A percentile compares a stretch with the other conserved stretches of the same genome.
phyloP scores from a whole-genome alignment of 1,140 invertebrate genomes.

The Drosophila punjabiensis region DNA sequence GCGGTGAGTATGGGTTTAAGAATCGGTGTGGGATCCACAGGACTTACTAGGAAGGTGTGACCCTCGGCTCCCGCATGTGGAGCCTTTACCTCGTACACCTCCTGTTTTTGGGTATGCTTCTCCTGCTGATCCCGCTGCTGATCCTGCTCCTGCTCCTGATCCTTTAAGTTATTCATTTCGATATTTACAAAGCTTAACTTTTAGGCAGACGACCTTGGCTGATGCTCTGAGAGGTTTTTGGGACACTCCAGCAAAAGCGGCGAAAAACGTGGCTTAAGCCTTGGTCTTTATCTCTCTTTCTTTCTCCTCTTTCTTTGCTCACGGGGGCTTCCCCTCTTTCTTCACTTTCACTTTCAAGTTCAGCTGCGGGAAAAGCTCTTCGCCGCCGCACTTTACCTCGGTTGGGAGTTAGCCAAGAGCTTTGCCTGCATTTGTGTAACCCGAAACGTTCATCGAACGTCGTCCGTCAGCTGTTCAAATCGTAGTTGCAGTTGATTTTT shows the following conservation, averaged over 20 bases:
- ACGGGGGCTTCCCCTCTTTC: conserved; percentile 18
- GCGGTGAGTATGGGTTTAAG: conserved; percentile 57
- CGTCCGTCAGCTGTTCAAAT: conserved; percentile 66
- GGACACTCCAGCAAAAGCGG: conserved; percentile 79
- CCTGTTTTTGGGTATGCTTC: conserved; percentile 9
- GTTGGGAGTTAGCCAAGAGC: conserved; percentile 30
- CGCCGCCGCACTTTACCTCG: conserved; percentile 47
- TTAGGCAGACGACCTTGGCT: conserved; percentile 41
- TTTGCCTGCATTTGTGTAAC: conserved; percentile 63
- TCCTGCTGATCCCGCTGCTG: conserved; percentile 31
- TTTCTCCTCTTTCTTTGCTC: conserved; percentile 1
- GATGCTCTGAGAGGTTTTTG: conserved; percentile 59
- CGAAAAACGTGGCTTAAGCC: conserved; percentile 5
- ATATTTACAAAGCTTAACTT: conserved; percentile 2
- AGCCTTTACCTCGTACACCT: conserved; percentile 61
- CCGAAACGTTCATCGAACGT: conserved; percentile 72
- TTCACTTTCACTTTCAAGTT: conserved; percentile 84
- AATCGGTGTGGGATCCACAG: conserved; percentile 35
- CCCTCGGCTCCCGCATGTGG: conserved; percentile 57
- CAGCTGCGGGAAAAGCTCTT: conserved; percentile 47
- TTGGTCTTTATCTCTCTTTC: conserved; percentile 3
- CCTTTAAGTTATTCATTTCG: conserved; percentile 14
- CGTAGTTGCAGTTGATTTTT: conserved; percentile 10
- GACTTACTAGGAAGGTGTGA: conserved; percentile 76
- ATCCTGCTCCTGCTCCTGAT: conserved; percentile 4